Percentiles rank a stretch among this genome's conserved stretches.
phyloP scores from a whole-genome alignment of 1,140 invertebrate species.

The Homarus americanus region DNA sequence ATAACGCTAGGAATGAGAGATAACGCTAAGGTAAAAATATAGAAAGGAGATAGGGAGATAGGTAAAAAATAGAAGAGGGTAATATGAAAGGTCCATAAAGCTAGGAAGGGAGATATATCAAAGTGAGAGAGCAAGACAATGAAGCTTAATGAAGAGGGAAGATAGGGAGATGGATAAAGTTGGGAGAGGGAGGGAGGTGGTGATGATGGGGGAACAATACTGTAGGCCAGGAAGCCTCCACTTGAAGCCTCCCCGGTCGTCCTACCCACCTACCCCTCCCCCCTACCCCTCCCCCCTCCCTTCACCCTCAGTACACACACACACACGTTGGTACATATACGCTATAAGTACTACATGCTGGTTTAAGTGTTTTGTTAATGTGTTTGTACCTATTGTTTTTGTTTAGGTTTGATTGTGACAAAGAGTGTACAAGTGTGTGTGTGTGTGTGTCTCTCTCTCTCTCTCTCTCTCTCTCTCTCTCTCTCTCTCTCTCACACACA shows the following conservation, averaged over 20 bases:
- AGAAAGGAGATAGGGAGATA: not conserved
- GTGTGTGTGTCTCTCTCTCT: not conserved
- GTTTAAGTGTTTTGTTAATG: too few species aligned
- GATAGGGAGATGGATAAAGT: too few species aligned
- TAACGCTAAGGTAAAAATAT: too few species aligned
- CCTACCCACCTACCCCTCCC: not conserved
- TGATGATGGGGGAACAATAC: not conserved
- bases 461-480: constrained; percentile 4
- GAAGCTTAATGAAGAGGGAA: not conserved
- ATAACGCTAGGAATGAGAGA: too few species aligned
- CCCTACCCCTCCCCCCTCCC: not conserved
- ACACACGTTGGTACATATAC: not conserved
- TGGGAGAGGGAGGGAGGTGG: not conserved
- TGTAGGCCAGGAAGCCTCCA: not conserved
- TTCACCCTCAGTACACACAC: not conserved
- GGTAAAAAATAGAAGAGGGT: not conserved
- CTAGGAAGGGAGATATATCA: not conserved
- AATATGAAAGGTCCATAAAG: too few species aligned
- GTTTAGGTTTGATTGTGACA: too few species aligned
- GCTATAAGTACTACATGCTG: too few species aligned
- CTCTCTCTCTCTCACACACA: not conserved
- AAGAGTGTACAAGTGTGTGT: not conserved
- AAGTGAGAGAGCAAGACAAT: not conserved
- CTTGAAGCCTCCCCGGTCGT: not conserved
- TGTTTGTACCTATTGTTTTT: too few species aligned